phyloP scores from a whole-genome alignment of 2,113 vertebrate species.

The Chiloscyllium plagiosum region DNA sequence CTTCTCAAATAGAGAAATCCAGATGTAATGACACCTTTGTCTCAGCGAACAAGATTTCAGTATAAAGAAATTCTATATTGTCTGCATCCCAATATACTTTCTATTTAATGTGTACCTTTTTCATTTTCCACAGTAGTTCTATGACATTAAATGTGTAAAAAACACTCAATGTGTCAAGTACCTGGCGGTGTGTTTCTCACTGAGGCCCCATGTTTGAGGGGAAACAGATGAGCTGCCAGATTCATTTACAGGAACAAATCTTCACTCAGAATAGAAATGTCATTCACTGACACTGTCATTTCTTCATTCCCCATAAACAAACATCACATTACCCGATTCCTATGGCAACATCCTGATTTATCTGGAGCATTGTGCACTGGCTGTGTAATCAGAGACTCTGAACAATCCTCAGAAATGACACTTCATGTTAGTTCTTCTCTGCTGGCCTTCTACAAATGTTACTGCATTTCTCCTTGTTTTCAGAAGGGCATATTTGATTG shows the following conservation, averaged over 20 bases:
- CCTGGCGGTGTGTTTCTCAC: background rate
- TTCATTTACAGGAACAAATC: conserved; percentile 53
- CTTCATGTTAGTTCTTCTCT: conserved; percentile 29
- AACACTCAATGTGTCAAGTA: conserved; percentile 23
- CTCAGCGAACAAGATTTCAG: background rate
- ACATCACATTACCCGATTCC: conserved; percentile 55
- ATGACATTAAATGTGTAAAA: background rate
- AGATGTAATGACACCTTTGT: background rate
- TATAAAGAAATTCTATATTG: background rate
- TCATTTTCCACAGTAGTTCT: background rate
- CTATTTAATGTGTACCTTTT: background rate
- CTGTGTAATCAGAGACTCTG: conserved; percentile 45
- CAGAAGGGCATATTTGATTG: conserved; percentile 35
- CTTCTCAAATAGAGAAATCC: background rate
- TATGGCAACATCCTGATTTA: conserved; percentile 55
- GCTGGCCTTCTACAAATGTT: conserved; percentile 32
- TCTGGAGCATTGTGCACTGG: conserved; percentile 49
- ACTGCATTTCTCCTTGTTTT: conserved; percentile 32
- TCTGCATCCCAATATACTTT: background rate
- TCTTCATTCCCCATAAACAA: conserved; percentile 58
- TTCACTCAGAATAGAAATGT: conserved; percentile 50
- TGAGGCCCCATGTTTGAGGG: conserved; percentile 15
- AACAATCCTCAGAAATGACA: conserved; percentile 40
- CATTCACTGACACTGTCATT: conserved; percentile 53
- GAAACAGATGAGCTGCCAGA: conserved; percentile 44